A percentile compares a stretch with the other conserved stretches of the same genome.
These are phyloP conservation scores for Spilarctia lutea DNA, from an alignment of 2,888 invertebrate species.

Conservation along the genomic window DNA sequence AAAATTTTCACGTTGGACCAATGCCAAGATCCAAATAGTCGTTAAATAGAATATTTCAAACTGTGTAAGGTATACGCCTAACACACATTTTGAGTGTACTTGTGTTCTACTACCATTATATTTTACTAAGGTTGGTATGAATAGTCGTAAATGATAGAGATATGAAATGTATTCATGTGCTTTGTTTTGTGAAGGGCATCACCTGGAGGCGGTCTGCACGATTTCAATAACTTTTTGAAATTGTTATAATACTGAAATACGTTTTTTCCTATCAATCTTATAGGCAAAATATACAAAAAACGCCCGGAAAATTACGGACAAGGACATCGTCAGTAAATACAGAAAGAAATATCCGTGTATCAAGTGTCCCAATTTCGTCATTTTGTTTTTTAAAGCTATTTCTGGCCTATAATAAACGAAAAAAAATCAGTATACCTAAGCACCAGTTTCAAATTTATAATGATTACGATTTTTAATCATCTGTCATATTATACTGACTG, in stretches of 20 bases:
- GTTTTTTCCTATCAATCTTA: background rate
- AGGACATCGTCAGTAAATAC: background rate
- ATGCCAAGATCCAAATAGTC: constrained; percentile 10
- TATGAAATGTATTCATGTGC: background rate
- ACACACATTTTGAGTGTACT: background rate
- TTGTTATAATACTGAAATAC: background rate
- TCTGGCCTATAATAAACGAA: background rate
- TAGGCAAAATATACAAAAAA: background rate
- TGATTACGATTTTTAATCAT: too few relatives aligned
- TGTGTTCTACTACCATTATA: background rate
- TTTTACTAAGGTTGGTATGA: background rate
- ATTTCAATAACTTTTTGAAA: background rate
- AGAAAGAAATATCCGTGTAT: too few relatives aligned
- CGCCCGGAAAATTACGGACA: background rate
- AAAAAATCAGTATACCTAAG: background rate
- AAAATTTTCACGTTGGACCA: constrained; percentile 9
- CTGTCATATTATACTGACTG: too few relatives aligned
- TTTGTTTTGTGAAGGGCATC: background rate
- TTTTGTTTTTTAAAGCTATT: background rate
- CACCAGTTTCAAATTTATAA: too few relatives aligned
- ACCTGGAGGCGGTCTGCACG: background rate
- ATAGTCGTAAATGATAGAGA: background rate
- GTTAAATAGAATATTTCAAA: constrained; percentile 1
- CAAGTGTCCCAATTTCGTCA: background rate
- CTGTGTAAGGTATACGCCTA: background rate